Conservation (phyloP, 1,140 invertebrate genomes). For the Heliconius himera region DNA sequence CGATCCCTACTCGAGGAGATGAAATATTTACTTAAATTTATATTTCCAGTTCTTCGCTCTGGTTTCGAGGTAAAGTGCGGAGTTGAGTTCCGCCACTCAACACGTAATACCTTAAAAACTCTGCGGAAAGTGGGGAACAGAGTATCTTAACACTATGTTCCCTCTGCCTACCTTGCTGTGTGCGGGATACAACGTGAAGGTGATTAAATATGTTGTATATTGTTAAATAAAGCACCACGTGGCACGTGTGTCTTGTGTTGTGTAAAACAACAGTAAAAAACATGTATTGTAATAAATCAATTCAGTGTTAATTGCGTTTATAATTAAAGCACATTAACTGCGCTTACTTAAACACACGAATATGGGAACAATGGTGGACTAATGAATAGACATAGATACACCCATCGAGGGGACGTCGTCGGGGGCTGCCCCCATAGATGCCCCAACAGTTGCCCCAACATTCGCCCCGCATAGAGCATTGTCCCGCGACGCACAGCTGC, state of each 20-base stretch:
- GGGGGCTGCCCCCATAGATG: too few species aligned
- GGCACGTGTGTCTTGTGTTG: not conserved
- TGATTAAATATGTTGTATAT: too few species aligned
- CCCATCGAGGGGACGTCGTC: not conserved
- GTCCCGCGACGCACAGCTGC: conserved; percentile 16
- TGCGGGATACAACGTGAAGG: too few species aligned
- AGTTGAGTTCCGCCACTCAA: too few species aligned
- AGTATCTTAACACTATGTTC: too few species aligned
- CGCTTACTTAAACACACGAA: conserved; percentile 15
- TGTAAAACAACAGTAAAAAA: not conserved
- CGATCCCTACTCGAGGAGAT: too few species aligned
- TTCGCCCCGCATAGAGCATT: not conserved
- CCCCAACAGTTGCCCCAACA: not conserved
- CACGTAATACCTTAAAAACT: too few species aligned
- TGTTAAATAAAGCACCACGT: not conserved
- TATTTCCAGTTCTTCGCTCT: too few species aligned
- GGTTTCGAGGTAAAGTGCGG: too few species aligned
- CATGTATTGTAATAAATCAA: not conserved
- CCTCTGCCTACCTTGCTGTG: too few species aligned
- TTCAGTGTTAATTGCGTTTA: conserved; percentile 1
- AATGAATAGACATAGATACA: conserved; percentile 2
- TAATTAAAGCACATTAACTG: conserved; percentile 13
- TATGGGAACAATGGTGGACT: not conserved
- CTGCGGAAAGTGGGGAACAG: too few species aligned
- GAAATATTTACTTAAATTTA: too few species aligned